Evolutionary conservation across 2,888 invertebrate genomes (phyloP), one percentile per base, ranked within the genome.

Genomic region (Caenorhabditis sinica): DNA sequence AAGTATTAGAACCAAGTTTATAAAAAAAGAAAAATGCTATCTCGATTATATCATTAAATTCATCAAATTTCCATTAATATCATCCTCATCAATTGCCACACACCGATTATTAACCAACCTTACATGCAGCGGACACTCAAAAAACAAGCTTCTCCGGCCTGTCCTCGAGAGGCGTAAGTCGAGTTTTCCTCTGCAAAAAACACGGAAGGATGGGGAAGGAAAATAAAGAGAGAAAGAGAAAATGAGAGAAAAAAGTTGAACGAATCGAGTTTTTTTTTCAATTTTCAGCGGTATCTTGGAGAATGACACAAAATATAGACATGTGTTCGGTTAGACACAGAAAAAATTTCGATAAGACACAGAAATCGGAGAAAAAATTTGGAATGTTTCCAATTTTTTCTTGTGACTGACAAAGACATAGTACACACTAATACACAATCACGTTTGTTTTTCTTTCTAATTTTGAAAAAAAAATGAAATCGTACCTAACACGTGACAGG

Each of bases 91-190:
- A 30, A 33, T n/a, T 13, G 13, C 11, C 56, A 56, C 69, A 69
- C 69, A 69, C 56, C 56, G 40, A 69, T 69, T 43, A 69, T 40
- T 28, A 36, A 74, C 63, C 74, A 74, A 74, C 74, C 73, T 63
- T 73, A 73, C 73, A 73, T 73, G 73, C 73, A 73, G 73, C 58
- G 63, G 51, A 58, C 75, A 75, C 65, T 75, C 65, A 11, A 28
- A 66, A 66, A 75, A 75, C 75, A 75, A 65, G 65, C 75, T 75
- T 75, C 65, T 53, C 51, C 63, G 40, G 75, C 65, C 43, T 45
- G 65, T 66, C 65, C 49, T 66, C 65, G 66, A 60, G 76, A 68
- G 58, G 40, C 56, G 69, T 56, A 33, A 69, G 56, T 69, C 53
- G 69, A 53, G 65, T 53, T 66, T 60, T 66, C 58, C 51, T 75